Evolutionary conservation across 2,888 invertebrate species (phyloP).

Genomic region (Myopa testacea): DNA sequence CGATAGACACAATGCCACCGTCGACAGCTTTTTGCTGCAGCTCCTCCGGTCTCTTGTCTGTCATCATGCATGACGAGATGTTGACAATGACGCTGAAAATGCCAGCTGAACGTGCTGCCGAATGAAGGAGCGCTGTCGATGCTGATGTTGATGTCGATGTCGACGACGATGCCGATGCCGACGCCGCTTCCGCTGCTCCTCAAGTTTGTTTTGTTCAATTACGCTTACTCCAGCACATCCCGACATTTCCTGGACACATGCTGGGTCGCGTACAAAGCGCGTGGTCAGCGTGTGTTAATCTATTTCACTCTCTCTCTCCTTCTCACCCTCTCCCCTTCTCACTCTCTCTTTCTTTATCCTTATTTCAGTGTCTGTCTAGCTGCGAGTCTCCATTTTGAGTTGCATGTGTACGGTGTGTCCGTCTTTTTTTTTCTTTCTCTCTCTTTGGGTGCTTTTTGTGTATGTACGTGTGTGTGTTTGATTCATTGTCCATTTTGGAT

Average conservation of each 20-base stretch:
- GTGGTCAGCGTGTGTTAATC: not conserved
- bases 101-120: not conserved
- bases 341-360: not conserved
- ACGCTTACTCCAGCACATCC: slow-evolving; percentile 14
- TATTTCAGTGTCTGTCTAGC: not conserved
- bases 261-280: not conserved
- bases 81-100: slow-evolving; percentile 35
- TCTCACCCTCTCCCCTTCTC: no score
- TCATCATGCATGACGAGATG: slow-evolving; percentile 32
- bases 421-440: no score
- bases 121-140: no score
- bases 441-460: no score
- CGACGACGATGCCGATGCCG: not conserved
- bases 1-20: not conserved
- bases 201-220: slow-evolving; percentile 24
- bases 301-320: not conserved
- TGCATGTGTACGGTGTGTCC: not conserved
- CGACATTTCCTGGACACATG: not conserved
- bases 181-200: not conserved
- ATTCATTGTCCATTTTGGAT: slow-evolving; percentile 2
- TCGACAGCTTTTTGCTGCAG: not conserved
- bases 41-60: not conserved
- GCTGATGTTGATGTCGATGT: no score
- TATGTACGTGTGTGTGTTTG: not conserved
- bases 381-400: not conserved